phyloP scores from a whole-genome alignment of 1,140 invertebrate species.

The Drosophila baimaii region DNA sequence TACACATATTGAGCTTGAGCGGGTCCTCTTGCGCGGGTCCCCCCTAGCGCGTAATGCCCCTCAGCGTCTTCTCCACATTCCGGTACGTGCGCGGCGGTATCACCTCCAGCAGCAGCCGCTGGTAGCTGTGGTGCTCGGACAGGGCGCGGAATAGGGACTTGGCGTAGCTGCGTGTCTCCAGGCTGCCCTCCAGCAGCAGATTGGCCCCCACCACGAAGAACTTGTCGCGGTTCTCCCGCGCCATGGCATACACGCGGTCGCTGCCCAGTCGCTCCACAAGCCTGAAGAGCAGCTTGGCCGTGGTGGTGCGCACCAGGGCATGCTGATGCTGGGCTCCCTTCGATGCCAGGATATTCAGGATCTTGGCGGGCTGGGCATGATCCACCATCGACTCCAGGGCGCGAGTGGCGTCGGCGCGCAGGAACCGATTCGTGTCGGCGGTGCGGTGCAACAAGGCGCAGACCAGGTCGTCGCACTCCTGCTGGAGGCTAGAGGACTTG shows the following conservation, averaged over 20 bases:
- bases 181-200: conserved; percentile 93
- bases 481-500: conserved; percentile 90
- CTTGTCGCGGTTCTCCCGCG: conserved; percentile 91
- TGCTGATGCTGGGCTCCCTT: conserved; percentile 92
- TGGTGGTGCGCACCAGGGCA: conserved; percentile 91
- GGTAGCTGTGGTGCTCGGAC: conserved; percentile 87
- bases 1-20: conserved; percentile 11
- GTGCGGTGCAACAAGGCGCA: conserved; percentile 92
- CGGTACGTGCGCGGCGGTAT: conserved; percentile 87
- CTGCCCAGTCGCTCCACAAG: conserved; percentile 90
- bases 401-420: conserved; percentile 93
- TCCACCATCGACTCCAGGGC: conserved; percentile 93
- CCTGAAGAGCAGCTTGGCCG: conserved; percentile 91
- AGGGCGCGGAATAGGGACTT: conserved; percentile 87
- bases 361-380: conserved; percentile 86
- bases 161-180: conserved; percentile 92
- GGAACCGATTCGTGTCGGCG: conserved; percentile 96
- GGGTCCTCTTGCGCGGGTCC: no score
- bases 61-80: conserved; percentile 88
- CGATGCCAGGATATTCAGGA: conserved; percentile 85
- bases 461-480: conserved; percentile 94
- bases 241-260: conserved; percentile 89
- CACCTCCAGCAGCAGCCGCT: conserved; percentile 87
- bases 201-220: conserved; percentile 92
- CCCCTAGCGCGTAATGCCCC: conserved; percentile 63